A percentile compares a stretch with the other conserved stretches of the same genome.
Conservation (phyloP, 2,888 invertebrate species). For the Metellina segmentata region DNA sequence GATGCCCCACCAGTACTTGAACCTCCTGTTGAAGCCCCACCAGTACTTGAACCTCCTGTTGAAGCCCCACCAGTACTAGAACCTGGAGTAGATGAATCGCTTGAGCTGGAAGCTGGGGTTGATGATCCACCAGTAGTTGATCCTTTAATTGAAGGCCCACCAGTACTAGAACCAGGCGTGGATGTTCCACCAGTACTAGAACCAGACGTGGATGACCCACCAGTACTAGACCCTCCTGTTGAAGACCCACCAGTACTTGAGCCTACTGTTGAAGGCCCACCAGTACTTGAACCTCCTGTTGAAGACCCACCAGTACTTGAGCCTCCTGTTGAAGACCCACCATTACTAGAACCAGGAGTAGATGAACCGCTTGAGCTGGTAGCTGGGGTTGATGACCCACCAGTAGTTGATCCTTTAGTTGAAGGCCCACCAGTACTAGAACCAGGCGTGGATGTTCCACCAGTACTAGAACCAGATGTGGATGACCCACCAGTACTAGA, state of each 20-base stretch:
- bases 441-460: too few species aligned
- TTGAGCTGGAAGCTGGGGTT: background rate
- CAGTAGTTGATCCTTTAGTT: too few species aligned
- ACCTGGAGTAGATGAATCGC: background rate
- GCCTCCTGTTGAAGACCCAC: too few species aligned
- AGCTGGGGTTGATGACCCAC: too few species aligned
- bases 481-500: too few species aligned
- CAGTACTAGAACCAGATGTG: too few species aligned
- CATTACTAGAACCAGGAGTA: too few species aligned
- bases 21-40: background rate
- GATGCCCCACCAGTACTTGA: background rate
- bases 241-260: background rate
- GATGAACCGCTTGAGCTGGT: too few species aligned
- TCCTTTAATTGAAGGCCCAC: background rate
- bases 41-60: background rate
- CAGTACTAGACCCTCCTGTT: background rate
- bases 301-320: too few species aligned
- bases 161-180: background rate
- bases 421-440: too few species aligned
- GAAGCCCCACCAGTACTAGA: background rate
- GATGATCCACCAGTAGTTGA: background rate
- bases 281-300: too few species aligned
- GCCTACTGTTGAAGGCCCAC: background rate
- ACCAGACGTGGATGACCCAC: background rate
- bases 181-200: slow-evolving; percentile 1